phyloP scores from a whole-genome alignment of 2,888 invertebrate species.

The Crocallis elinguaria region DNA sequence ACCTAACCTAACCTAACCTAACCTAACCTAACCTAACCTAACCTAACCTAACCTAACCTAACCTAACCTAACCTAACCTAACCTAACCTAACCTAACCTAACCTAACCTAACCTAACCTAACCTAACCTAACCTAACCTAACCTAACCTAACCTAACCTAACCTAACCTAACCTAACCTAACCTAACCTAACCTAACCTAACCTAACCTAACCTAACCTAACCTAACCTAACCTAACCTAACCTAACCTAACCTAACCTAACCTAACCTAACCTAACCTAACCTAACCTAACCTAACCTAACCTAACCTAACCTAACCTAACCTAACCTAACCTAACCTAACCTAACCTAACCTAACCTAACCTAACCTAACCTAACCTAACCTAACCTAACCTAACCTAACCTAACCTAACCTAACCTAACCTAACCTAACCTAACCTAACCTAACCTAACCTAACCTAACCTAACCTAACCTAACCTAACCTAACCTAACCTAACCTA shows the following conservation, averaged over 20 bases:
- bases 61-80: conserved; percentile 8
- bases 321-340: conserved; percentile 27
- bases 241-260: conserved; percentile 30
- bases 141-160: conserved; percentile 32
- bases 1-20: conserved; percentile 29
- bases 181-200: conserved; percentile 30
- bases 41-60: conserved; percentile 15
- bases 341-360: conserved; percentile 27
- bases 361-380: conserved; percentile 18
- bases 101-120: conserved; percentile 11
- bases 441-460: conserved; percentile 25
- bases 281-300: conserved; percentile 28
- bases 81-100: conserved; percentile 11
- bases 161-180: conserved; percentile 26
- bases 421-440: conserved; percentile 20
- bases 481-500: conserved; percentile 22
- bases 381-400: conserved; percentile 20
- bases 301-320: conserved; percentile 9
- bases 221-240: conserved; percentile 29
- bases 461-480: conserved; percentile 21
- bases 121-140: conserved; percentile 24
- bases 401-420: conserved; percentile 23
- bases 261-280: conserved; percentile 29
- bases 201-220: conserved; percentile 32
- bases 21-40: conserved; percentile 27